Evolutionary conservation across 2,797 vertebrate genomes (phyloP).

Genomic region (Gila robusta): DNA sequence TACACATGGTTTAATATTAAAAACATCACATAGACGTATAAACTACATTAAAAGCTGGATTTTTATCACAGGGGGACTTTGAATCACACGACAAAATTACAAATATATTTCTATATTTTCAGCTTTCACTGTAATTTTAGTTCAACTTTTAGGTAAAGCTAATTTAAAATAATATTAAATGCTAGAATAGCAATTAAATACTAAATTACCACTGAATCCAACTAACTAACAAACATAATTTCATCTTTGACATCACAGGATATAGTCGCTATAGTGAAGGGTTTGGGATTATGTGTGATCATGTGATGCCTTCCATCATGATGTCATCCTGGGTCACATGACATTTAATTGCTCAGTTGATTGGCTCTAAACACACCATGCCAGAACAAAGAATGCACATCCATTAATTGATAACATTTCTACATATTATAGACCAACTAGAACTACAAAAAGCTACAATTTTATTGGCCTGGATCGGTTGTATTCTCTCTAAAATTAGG

Average conservation of each 20-base stretch:
- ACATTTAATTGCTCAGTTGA: not conserved
- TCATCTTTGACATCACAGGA: not conserved
- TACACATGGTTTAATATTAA: too few species aligned
- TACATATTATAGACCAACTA: not conserved
- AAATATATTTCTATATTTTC: too few species aligned
- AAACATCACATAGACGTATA: too few species aligned
- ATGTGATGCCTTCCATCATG: not conserved
- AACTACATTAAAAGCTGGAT: too few species aligned
- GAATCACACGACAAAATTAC: too few species aligned
- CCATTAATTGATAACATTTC: not conserved
- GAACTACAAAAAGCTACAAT: not conserved
- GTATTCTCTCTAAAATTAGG: not conserved
- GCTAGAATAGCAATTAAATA: too few species aligned
- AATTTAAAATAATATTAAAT: too few species aligned
- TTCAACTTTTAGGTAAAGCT: too few species aligned
- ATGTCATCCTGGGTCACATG: not conserved
- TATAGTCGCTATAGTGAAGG: not conserved
- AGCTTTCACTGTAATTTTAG: too few species aligned
- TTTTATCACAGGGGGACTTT: too few species aligned
- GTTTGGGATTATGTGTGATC: not conserved
- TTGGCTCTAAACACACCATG: not conserved
- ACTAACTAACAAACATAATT: too few species aligned
- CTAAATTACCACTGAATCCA: not conserved
- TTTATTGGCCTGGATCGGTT: too few species aligned
- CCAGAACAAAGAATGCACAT: not conserved